These are phyloP conservation scores for Scopus umbretta DNA, from an alignment of 2,113 vertebrate species.

Conservation along the genomic window DNA sequence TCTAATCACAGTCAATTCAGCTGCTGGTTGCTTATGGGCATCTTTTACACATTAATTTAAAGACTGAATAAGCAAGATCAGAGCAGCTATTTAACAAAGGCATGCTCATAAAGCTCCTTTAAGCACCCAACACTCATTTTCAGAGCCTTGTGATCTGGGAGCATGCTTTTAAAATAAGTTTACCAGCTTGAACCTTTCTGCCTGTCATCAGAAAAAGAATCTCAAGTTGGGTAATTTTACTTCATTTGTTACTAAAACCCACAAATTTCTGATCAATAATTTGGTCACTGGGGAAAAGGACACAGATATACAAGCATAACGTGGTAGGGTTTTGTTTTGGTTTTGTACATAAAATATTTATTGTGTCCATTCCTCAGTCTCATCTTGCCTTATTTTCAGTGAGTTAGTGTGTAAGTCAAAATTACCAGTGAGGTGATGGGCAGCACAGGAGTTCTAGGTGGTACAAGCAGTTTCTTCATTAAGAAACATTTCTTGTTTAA, in stretches of 20 bases:
- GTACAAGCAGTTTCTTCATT: not conserved
- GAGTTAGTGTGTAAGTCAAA: not conserved
- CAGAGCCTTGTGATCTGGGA: conserved; percentile 32
- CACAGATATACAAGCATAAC: not conserved
- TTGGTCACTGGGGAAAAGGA: not conserved
- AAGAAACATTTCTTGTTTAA: not conserved
- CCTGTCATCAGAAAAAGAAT: not conserved
- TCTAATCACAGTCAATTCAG: conserved; percentile 63
- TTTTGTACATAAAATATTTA: not conserved
- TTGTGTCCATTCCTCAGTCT: not conserved
- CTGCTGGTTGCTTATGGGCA: conserved; percentile 58
- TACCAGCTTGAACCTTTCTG: conserved; percentile 6
- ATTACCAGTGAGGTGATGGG: not conserved
- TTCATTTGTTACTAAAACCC: not conserved
- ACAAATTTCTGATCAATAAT: not conserved
- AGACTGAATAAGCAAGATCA: conserved; percentile 69
- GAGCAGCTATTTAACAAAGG: conserved; percentile 56
- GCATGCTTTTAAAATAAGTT: conserved; percentile 12
- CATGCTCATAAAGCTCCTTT: conserved; percentile 45
- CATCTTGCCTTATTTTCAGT: not conserved
- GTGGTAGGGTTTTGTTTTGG: no score
- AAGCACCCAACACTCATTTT: conserved; percentile 27
- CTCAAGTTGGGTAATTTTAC: not conserved
- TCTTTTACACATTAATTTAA: conserved; percentile 66
- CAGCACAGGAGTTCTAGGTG: not conserved